A percentile compares a stretch with the other conserved stretches of the same genome.
These are phyloP conservation scores for Cichlasoma orientale DNA, from an alignment of 2,797 vertebrate species.

Conservation along the genomic window DNA sequence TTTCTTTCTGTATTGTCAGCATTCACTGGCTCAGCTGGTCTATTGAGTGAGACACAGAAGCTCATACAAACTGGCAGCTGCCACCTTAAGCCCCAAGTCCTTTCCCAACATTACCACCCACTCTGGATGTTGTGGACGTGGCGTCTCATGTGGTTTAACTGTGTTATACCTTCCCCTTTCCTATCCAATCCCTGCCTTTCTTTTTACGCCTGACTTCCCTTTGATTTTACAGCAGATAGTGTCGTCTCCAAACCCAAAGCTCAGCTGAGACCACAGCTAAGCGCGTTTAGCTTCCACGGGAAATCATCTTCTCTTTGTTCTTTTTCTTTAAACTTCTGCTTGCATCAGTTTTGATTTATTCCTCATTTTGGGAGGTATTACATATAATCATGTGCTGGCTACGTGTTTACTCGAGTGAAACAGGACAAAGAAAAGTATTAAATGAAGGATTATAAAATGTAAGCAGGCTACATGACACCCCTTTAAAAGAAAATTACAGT, in stretches of 20 bases:
- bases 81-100: neutral
- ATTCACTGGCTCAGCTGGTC: fast-evolving
- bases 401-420: neutral
- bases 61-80: neutral
- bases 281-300: fast-evolving
- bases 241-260: neutral
- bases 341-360: neutral
- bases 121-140: neutral
- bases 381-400: neutral
- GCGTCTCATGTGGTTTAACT: neutral
- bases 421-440: neutral
- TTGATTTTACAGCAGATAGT: neutral
- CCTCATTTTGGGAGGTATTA: neutral
- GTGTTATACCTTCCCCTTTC: neutral
- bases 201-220: neutral
- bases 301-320: neutral
- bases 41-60: neutral
- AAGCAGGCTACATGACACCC: neutral
- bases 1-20: neutral
- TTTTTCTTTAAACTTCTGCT: neutral
- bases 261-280: neutral
- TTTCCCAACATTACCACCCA: neutral
- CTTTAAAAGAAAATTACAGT: neutral
- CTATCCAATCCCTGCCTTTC: neutral
- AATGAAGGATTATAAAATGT: neutral